Base-by-base conservation (phyloP, 2,888 invertebrate species). In the Ichneumon xanthorius region DNA sequence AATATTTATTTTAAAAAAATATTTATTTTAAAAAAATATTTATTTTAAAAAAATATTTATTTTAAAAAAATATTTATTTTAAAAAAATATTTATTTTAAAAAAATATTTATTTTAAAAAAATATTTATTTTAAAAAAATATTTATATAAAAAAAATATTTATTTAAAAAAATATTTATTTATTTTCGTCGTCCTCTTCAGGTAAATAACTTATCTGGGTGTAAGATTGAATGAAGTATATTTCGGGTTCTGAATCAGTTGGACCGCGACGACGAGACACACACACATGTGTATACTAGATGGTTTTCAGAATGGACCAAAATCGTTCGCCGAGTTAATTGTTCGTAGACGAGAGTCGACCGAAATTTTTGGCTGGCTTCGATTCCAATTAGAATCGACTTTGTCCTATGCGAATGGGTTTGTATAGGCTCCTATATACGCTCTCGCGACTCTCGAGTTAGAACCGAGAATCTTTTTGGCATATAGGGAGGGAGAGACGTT, bases 171-270 rank as follows among this genome's bases (percentile, higher is more conserved):
- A 4, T 33, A 11, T 16, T 48, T 48, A 48, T 48, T 48, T 48
- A 48, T 48, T 48, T 16, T 0, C 14, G 45, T 0, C 0, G 45
- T 2, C 3, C 4, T 48, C 45, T 3, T 14, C 45, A 48, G 4
- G 14, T 48, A 48, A 48, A 16, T 16, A 16, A 48, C 14, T 48
- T 48, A 14, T 48, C 16, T 16, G 22, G 72, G 19, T 40, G 5
- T 16, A 72, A 71, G 70, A 79, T 85, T 85, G 81, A 85, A 85
- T 85, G 85, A 85, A 82, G 61, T 55, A 73, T 79, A 79, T 82
- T 82, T 82, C 22, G 48, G 77, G 37, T 55, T 71, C 79, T 85
- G 82, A 85, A 85, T 85, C 85, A 71, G 79, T 75, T 75, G 58
- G 78, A 83, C 45, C 53, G 84, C 53, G 61, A 77, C 67, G 68